phyloP scores from a whole-genome alignment of 1,140 invertebrate species.

The Micrasema longulum region DNA sequence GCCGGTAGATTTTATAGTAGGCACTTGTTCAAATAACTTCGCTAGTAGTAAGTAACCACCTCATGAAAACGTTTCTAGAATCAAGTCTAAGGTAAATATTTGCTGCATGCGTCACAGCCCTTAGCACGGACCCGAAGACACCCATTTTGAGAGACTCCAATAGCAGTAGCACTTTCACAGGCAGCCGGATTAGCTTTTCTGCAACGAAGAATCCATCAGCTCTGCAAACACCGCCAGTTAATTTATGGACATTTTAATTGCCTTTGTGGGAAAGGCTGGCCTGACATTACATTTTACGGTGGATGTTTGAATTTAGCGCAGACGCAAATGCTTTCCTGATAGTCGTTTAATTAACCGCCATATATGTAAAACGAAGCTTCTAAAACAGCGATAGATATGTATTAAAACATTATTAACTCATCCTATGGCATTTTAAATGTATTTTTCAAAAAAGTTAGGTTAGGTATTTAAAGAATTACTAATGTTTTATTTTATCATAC shows the following conservation, averaged over 20 bases:
- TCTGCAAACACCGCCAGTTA: constrained; percentile 48
- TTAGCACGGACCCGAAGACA: not conserved
- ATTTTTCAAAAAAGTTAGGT: too few relatives aligned
- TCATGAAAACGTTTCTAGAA: constrained; percentile 18
- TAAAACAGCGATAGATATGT: too few relatives aligned
- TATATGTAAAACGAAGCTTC: too few relatives aligned
- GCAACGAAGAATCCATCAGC: constrained; percentile 48
- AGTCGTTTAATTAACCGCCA: too few relatives aligned
- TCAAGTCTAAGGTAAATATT: constrained; percentile 34
- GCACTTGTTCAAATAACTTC: constrained; percentile 17
- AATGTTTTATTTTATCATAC: too few relatives aligned
- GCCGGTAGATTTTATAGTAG: too few relatives aligned
- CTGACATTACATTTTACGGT: not conserved
- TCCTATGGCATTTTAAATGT: too few relatives aligned
- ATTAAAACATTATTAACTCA: too few relatives aligned
- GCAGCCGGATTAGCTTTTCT: constrained; percentile 39
- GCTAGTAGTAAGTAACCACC: constrained; percentile 31
- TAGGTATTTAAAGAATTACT: too few relatives aligned
- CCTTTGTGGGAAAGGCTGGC: constrained; percentile 42
- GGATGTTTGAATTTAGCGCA: not conserved
- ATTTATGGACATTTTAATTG: constrained; percentile 56
- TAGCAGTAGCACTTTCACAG: constrained; percentile 12
- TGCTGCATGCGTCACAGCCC: constrained; percentile 20
- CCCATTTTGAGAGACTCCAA: not conserved
- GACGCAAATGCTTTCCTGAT: too few relatives aligned